Conservation (phyloP, 2,888 invertebrate genomes). For the Drosophila macrospina region DNA sequence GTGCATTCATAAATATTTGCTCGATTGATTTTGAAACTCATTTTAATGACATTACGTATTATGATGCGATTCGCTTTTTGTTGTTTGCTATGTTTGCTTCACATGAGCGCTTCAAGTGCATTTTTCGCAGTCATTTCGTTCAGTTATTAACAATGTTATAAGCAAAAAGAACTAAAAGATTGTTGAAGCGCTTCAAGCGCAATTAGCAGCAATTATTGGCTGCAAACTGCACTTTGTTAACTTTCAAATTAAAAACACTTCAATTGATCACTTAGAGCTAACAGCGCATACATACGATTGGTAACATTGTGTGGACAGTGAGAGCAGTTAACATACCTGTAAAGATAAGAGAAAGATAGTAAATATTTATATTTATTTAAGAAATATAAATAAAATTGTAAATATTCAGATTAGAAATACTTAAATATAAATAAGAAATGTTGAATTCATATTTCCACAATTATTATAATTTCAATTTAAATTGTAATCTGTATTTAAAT, state of each 20-base stretch:
- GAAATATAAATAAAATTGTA: too few relatives aligned
- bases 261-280: not conserved
- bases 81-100: too few relatives aligned
- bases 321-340: constrained; percentile 13
- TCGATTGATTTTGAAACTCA: constrained; percentile 60
- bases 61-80: constrained; percentile 21
- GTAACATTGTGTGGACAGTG: not conserved
- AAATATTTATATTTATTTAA: too few relatives aligned
- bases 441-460: too few relatives aligned
- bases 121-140: not conserved
- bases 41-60: constrained; percentile 42
- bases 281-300: constrained; percentile 5
- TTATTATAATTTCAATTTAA: too few relatives aligned
- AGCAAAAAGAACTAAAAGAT: not conserved
- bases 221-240: not conserved
- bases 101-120: constrained; percentile 21
- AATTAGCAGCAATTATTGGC: not conserved
- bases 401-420: too few relatives aligned
- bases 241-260: not conserved
- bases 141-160: not conserved
- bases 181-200: not conserved
- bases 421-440: too few relatives aligned
- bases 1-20: constrained; percentile 61
- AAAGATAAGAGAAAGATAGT: not conserved
- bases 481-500: too few relatives aligned